phyloP scores from a whole-genome alignment of 2,888 invertebrate species.

The Eubasilissa splendida region DNA sequence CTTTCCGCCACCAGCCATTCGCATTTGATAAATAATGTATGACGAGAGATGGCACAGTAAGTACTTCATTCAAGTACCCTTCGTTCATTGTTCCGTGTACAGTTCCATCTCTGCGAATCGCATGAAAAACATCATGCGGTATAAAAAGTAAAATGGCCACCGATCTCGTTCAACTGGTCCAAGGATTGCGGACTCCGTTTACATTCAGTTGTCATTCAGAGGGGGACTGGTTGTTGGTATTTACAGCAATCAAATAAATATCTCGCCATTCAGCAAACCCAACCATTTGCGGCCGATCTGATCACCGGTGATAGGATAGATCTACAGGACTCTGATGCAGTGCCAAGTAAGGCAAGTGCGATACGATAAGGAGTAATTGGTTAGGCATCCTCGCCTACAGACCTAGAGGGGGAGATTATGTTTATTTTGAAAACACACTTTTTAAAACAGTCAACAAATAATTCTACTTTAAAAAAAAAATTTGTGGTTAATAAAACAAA shows the following conservation, averaged over 20 bases:
- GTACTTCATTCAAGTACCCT: background rate
- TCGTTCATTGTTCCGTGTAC: conserved; percentile 5
- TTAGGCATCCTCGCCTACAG: too few relatives aligned
- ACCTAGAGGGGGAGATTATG: too few relatives aligned
- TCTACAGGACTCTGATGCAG: background rate
- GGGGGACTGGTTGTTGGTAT: conserved; percentile 30
- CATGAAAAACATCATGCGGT: background rate
- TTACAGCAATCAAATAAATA: conserved; percentile 39
- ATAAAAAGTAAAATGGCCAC: conserved; percentile 27
- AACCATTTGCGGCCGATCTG: background rate
- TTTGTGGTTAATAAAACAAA: too few relatives aligned
- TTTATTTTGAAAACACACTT: too few relatives aligned
- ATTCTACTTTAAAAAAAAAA: too few relatives aligned
- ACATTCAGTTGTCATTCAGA: conserved; percentile 42
- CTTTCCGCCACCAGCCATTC: too few relatives aligned
- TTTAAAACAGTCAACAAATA: too few relatives aligned
- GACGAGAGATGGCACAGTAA: too few relatives aligned
- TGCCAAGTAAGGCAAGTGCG: background rate
- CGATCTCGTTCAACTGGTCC: conserved; percentile 30
- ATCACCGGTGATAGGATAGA: background rate
- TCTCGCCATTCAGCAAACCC: conserved; percentile 6
- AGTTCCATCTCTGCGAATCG: conserved; percentile 13
- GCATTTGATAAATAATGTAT: too few relatives aligned
- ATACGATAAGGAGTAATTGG: too few relatives aligned
- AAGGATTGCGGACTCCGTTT: conserved; percentile 21